Evolutionary conservation across 1,140 invertebrate genomes (phyloP).

Genomic region (Drosophila arizonae): DNA sequence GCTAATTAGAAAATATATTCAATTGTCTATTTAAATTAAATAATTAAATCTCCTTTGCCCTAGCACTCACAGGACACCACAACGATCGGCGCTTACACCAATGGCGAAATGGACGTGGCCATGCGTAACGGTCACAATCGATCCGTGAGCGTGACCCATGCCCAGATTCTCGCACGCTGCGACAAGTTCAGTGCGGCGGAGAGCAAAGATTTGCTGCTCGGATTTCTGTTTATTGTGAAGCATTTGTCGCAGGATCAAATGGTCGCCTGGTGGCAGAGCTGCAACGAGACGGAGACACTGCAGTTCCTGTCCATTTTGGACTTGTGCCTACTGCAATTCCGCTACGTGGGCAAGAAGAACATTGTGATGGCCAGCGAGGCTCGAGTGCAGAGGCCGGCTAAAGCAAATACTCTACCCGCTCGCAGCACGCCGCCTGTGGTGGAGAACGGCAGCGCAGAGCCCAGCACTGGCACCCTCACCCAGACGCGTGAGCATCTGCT

Average conservation of each 20-base stretch:
- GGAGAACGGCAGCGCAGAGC: slow-evolving; percentile 87
- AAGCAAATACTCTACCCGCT: slow-evolving; percentile 61
- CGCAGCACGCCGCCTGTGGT: slow-evolving; percentile 43
- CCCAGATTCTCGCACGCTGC: slow-evolving; percentile 84
- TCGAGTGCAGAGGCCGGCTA: slow-evolving; percentile 30
- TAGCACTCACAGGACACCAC: slow-evolving; percentile 86
- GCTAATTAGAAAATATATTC: slow-evolving; percentile 2
- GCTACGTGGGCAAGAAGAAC: slow-evolving; percentile 92
- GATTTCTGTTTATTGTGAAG: slow-evolving; percentile 95
- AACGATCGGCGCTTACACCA: slow-evolving; percentile 83
- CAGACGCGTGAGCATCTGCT: slow-evolving; percentile 85
- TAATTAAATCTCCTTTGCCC: not conserved
- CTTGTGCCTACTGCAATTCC: slow-evolving; percentile 91
- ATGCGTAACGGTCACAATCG: slow-evolving; percentile 77
- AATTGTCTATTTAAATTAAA: too few species aligned
- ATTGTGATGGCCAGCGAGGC: slow-evolving; percentile 85
- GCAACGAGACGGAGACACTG: slow-evolving; percentile 83
- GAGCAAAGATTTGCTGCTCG: slow-evolving; percentile 92
- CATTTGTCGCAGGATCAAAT: slow-evolving; percentile 94
- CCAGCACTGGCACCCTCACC: slow-evolving; percentile 84
- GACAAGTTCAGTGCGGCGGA: slow-evolving; percentile 88
- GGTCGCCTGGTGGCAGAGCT: slow-evolving; percentile 95
- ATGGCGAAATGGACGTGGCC: slow-evolving; percentile 71
- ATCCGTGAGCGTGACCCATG: slow-evolving; percentile 85
- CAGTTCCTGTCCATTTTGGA: slow-evolving; percentile 79